These are phyloP conservation scores for Caenorhabditis sinica DNA, from an alignment of 2,888 invertebrate genomes.

Conservation along the genomic window DNA sequence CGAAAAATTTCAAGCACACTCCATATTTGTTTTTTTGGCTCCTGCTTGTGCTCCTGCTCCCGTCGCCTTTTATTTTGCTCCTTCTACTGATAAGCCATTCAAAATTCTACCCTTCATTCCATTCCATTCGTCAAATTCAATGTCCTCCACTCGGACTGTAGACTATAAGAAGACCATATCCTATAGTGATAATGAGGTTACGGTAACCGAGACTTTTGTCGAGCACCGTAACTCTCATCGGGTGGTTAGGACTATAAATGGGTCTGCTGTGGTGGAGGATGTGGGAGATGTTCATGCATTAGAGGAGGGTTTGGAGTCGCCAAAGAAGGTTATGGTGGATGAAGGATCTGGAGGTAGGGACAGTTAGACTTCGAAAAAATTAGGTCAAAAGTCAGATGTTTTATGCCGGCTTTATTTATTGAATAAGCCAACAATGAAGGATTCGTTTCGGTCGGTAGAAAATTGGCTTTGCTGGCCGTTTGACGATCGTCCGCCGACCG, in stretches of 20 bases:
- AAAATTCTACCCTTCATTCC: constrained; percentile 39
- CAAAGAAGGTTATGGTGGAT: constrained; percentile 13
- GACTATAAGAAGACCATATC: constrained; percentile 38
- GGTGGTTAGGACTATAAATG: constrained; percentile 39
- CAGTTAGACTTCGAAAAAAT: too few relatives aligned
- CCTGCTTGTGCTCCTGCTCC: not conserved
- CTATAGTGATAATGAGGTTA: constrained; percentile 27
- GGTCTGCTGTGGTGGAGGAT: constrained; percentile 21
- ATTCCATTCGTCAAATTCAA: not conserved
- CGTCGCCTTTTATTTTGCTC: not conserved
- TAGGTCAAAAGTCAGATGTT: too few relatives aligned
- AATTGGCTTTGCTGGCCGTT: too few relatives aligned
- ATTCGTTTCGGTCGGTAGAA: too few relatives aligned
- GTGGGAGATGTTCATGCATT: not conserved
- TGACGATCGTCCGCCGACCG: too few relatives aligned
- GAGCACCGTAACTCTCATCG: constrained; percentile 35
- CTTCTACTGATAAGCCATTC: not conserved
- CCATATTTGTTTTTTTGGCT: constrained; percentile 1
- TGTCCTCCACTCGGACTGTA: constrained; percentile 2
- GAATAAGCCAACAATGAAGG: too few relatives aligned
- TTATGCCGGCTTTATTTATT: too few relatives aligned
- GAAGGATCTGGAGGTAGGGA: constrained; percentile 23
- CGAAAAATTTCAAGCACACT: not conserved
- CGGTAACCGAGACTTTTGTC: constrained; percentile 21
- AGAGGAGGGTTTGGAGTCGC: not conserved